Base-by-base conservation (phyloP, 2,888 invertebrate genomes). In the Patella depressa region DNA sequence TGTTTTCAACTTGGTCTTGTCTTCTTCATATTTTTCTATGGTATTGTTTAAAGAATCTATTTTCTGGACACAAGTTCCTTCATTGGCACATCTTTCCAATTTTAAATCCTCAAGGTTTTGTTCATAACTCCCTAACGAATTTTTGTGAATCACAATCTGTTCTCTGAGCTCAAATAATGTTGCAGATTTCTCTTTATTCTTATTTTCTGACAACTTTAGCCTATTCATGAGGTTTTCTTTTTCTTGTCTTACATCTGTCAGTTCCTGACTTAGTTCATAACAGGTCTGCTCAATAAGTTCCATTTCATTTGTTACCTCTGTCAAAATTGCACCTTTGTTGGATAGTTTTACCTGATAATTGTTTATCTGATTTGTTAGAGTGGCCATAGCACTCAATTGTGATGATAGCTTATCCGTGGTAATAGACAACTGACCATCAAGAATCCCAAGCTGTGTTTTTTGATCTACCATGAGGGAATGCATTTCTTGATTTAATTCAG, bases 221-320 rank as follows among this genome's bases (percentile, higher is more conserved):
- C 54, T 69, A 17, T 53, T 53, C 17, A 75, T 19, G 15, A 75
- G 45, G 19, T 70, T 24, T n/a, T 70, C 71, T 19, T 54, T n/a
- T 70, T 15, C 70, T 24, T 75, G 69, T 70, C 19, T 53, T 54
- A 75, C 17, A 54, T 75, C 17, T 24, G 19, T 54, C 7, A 82
- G 71, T 54, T 81, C 76, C 71, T 76, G 73, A 53, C 73, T 72
- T 12, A 83, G 29, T 72, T 77, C 24, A 19, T 71, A 55, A 77
- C 83, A 82, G 74, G 82, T 77, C 53, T 79, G 73, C 55, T 82
- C 72, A 19, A 80, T 76, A 53, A 14, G 77, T 29, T 78, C 77
- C 24, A 81, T 54, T 24, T 80, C 74, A 3, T 77, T 53, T 73
- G 81, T 74, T 24, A 83, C 69, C 11, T 76, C 71, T 69, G 59